These are phyloP conservation scores for Dascillus cervinus DNA, from an alignment of 2,888 invertebrate genomes.

Conservation along the genomic window DNA sequence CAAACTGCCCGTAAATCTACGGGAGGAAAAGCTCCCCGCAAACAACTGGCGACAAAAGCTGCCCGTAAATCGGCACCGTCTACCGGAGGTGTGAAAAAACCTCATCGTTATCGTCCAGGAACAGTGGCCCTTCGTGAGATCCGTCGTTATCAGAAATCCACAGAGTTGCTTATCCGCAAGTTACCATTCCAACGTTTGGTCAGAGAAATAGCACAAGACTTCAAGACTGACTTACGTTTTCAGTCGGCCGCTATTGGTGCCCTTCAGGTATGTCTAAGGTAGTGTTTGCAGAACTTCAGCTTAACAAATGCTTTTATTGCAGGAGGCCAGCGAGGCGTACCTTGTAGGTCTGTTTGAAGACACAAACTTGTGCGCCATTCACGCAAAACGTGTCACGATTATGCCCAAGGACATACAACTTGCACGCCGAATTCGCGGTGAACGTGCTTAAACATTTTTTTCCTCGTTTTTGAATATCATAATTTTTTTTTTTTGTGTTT, in stretches of 20 bases:
- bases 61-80: conserved; percentile 92
- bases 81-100: conserved; percentile 93
- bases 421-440: conserved; percentile 92
- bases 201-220: conserved; percentile 95
- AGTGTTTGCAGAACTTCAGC: too few species aligned
- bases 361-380: too few species aligned
- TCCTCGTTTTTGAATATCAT: too few species aligned
- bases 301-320: too few species aligned
- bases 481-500: too few species aligned
- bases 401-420: conserved; percentile 98
- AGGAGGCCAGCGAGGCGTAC: conserved; percentile 88
- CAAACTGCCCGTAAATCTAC: too few species aligned
- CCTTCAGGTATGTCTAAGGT: conserved; percentile 64
- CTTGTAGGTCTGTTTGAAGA: conserved; percentile 88
- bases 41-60: conserved; percentile 90
- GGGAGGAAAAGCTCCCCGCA: conserved; percentile 94
- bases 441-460: conserved; percentile 68
- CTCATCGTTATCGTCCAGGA: conserved; percentile 94
- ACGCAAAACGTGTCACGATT: conserved; percentile 94
- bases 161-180: conserved; percentile 91
- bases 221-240: conserved; percentile 94
- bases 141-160: conserved; percentile 93
- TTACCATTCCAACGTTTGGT: conserved; percentile 93
- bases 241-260: conserved; percentile 93
- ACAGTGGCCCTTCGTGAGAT: conserved; percentile 96